Evolutionary conservation across 2,797 vertebrate species (phyloP), one percentile per base, ranked within the genome.

Genomic region (Phataginus tricuspis): DNA sequence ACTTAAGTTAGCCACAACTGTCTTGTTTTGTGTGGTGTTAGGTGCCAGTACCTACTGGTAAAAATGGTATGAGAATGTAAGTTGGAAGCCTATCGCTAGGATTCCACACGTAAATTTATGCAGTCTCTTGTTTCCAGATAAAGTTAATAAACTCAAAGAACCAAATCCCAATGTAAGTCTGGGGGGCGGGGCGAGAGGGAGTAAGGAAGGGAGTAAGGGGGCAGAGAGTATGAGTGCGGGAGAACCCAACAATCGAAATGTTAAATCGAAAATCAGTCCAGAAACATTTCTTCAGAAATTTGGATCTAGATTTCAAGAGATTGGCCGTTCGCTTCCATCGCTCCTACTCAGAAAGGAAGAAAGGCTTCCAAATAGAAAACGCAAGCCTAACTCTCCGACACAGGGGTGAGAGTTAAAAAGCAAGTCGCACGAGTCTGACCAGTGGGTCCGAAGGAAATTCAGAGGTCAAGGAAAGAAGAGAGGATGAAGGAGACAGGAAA

Each of bases 361-460:
- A 55, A 37, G 66, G 86, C 42, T 96, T 92, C 90, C 42, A 42
- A 63, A 55, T 69, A 57, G 90, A 90, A 95, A 79, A 92, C 25
- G 14, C 53, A 57, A 85, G 11, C 39, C 75, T 39, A 94, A 96
- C 96, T 95, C 95, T 80, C 39, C 34, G 4, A 90, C 61, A 25
- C 0, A 14, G 53, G 39, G 53, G 75, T 45, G 72, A 94, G 91
- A 96, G 90, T 78, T 39, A 59, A 77, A 83, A 92, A 86, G 78
- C 88, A 23, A 86, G 91, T 72, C 74, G 31, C 85, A 19, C 4
- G 69, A 95, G 72, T 89, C 72, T 42, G 90, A 78, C 51, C 34
- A 79, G 82, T 1, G 34, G 80, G 84, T 83, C 84, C 49, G 16
- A 64, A 74, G 68, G 49, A 85, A 95, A 96, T 79, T 69, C 74